These are phyloP conservation scores for Mythimna albipuncta DNA, from an alignment of 2,888 invertebrate species.

Conservation along the genomic window DNA sequence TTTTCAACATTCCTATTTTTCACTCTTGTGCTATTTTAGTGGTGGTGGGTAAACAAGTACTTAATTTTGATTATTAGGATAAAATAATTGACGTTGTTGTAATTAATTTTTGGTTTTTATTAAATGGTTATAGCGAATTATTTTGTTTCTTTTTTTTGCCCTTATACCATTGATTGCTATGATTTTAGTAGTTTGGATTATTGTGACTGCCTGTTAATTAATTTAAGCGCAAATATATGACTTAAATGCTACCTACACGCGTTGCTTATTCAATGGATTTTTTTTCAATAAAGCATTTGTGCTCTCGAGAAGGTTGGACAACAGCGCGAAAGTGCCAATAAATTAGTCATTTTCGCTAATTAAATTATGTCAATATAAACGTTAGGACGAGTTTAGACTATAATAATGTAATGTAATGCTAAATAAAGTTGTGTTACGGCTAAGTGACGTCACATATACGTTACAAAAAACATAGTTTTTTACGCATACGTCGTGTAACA, in stretches of 20 bases:
- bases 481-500: conserved; percentile 77
- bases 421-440: conserved; percentile 72
- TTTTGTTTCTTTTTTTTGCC: conserved; percentile 75
- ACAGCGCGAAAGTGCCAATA: conserved; percentile 78
- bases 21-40: conserved; percentile 64
- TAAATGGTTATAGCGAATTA: conserved; percentile 83
- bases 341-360: conserved; percentile 80
- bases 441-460: conserved; percentile 60
- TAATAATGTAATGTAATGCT: conserved; percentile 64
- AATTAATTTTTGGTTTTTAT: conserved; percentile 84
- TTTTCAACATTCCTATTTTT: conserved; percentile 66
- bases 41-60: conserved; percentile 84
- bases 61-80: conserved; percentile 76
- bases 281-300: conserved; percentile 65
- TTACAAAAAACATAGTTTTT: conserved; percentile 74
- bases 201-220: conserved; percentile 32
- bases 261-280: conserved; percentile 3
- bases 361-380: conserved; percentile 80
- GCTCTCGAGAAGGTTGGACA: conserved; percentile 46
- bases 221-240: conserved; percentile 16
- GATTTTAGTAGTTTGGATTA: conserved; percentile 36
- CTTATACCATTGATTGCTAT: conserved; percentile 55
- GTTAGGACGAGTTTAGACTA: conserved; percentile 71
- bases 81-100: conserved; percentile 78
- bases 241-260: neutral